Base-by-base conservation (phyloP, 2,888 invertebrate species). In the Brachyptera putata region DNA sequence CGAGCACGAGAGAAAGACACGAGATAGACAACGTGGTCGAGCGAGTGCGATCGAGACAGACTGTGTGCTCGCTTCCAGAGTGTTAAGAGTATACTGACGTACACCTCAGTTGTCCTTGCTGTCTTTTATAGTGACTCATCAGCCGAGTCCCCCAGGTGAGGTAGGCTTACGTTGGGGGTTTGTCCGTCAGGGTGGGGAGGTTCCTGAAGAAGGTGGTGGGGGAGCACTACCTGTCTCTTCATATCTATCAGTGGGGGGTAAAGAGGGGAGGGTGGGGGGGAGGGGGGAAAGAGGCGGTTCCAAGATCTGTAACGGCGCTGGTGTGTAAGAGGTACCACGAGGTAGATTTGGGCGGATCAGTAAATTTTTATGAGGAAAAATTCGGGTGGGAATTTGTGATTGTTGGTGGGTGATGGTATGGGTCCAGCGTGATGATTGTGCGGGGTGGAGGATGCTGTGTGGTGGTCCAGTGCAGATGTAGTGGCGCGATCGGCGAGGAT, bases 111-210 rank as follows among this genome's bases (percentile, higher is more conserved):
- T 72, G 73, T 74, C 73, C 73, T 74, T 74, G 73, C 74, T 70
- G 73, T 71, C 74, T 74, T 74, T 73, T 74, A 74, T 74, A 74
- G 71, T 73, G 72, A 72, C 71, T 73, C 74, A 74, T 74, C 72
- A 71, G 71, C 71, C 68, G 69, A 67, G 68, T 65, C 68, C 68
- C 67, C 61, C 66, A 55, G 57, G 58, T 46, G 58, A 60, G 56
- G 60, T 37, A 55, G 57, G 62, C 62, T 56, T 56, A 39, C 36
- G 50, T 25, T 16, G 43, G 55, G 53, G 61, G 63, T 61, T 41
- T 50, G 37, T 53, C 36, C 43, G 39, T 37, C 41, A 60, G 66
- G 67, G 65, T 66, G 67, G 67, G 63, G 66, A 65, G 62, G 63
- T 59, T 60, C 61, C 67, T 68, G 68, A 67, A 63, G 68, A 69